Evolutionary conservation across 2,797 vertebrate genomes (phyloP).

Genomic region (Coreius guichenoti): DNA sequence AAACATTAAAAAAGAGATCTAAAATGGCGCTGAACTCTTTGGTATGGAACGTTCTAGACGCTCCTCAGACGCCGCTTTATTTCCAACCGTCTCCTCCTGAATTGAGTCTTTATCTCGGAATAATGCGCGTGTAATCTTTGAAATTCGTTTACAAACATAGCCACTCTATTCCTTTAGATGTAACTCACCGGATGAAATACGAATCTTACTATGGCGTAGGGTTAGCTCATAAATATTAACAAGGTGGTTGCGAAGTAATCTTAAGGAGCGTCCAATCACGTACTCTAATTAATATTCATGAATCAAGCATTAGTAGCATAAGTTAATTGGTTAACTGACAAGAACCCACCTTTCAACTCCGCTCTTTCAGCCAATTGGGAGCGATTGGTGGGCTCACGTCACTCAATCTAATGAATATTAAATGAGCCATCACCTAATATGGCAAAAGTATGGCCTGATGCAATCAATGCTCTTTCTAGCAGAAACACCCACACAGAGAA

Average conservation of each 20-base stretch:
- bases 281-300: constrained; percentile 20
- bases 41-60: constrained; percentile 33
- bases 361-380: neutral
- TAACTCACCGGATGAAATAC: neutral
- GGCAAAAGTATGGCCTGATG: neutral
- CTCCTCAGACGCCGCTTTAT: neutral
- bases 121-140: neutral
- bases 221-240: neutral
- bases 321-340: neutral
- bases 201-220: neutral
- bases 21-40: neutral
- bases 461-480: neutral
- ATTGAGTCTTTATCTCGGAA: neutral
- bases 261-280: neutral
- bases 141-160: neutral
- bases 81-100: neutral
- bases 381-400: neutral
- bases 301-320: neutral
- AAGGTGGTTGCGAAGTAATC: too few relatives aligned
- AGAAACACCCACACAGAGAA: neutral
- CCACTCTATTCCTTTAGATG: too few relatives aligned
- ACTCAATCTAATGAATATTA: neutral
- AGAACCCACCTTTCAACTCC: neutral
- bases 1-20: neutral
- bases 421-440: neutral